A percentile compares a stretch with the other conserved stretches of the same genome.
These are phyloP conservation scores for Stegastes partitus DNA, from an alignment of 2,113 vertebrate genomes.

Conservation along the genomic window DNA sequence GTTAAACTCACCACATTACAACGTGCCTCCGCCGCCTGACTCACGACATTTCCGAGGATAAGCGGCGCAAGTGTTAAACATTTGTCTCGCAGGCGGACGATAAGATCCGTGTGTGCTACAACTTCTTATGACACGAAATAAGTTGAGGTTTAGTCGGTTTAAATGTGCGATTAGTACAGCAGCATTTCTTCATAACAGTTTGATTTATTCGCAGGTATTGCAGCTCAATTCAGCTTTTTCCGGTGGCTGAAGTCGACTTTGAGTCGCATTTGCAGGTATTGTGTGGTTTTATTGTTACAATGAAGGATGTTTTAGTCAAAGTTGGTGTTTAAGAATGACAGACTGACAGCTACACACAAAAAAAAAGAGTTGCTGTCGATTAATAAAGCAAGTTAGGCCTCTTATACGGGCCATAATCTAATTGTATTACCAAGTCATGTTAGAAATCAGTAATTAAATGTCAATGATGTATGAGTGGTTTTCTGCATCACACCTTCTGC, in stretches of 20 bases:
- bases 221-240: constrained; percentile 93
- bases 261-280: constrained; percentile 87
- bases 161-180: not conserved
- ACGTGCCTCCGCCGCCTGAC: constrained; percentile 18
- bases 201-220: constrained; percentile 86
- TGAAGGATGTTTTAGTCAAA: not conserved
- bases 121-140: not conserved
- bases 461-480: not conserved
- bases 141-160: not conserved
- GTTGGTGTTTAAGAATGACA: not conserved
- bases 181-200: not conserved
- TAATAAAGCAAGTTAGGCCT: too few species aligned
- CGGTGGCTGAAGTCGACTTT: constrained; percentile 88
- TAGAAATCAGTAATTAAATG: not conserved
- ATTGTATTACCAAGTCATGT: too few species aligned
- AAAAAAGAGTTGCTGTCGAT: too few species aligned
- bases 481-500: not conserved
- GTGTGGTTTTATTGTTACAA: not conserved
- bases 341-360: not conserved
- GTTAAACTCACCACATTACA: constrained; percentile 42
- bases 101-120: not conserved
- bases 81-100: constrained; percentile 42
- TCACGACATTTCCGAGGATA: constrained; percentile 39
- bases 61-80: constrained; percentile 36
- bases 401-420: too few species aligned